A percentile compares a stretch with the other conserved stretches of the same genome.
These are phyloP conservation scores for Stomatorhinus walkeri DNA, from an alignment of 2,797 vertebrate species.

Conservation along the genomic window DNA sequence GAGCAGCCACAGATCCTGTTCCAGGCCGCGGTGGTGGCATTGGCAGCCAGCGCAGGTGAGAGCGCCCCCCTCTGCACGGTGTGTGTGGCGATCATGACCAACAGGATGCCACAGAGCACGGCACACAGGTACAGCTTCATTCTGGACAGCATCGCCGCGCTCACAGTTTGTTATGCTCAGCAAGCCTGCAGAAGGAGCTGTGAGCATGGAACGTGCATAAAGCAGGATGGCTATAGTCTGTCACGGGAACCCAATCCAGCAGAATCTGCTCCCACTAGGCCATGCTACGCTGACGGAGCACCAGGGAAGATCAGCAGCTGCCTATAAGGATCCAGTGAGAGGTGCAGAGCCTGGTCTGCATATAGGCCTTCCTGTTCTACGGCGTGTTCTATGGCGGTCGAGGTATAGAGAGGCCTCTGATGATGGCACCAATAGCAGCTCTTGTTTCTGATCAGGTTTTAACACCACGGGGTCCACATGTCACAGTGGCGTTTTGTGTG, in stretches of 20 bases:
- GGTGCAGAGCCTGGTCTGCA: neutral
- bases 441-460: neutral
- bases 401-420: neutral
- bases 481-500: neutral
- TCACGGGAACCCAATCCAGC: neutral
- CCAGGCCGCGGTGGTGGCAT: neutral
- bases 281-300: neutral
- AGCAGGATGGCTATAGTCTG: neutral
- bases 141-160: constrained; percentile 34
- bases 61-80: constrained; percentile 44
- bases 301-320: neutral
- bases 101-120: constrained; percentile 44
- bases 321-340: neutral
- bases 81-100: constrained; percentile 58
- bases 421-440: neutral
- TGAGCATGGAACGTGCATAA: neutral
- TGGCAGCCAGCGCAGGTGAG: constrained; percentile 11
- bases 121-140: constrained; percentile 42
- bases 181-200: neutral
- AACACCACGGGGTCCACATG: neutral
- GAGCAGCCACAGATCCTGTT: constrained; percentile 46
- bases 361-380: neutral
- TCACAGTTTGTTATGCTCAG: neutral
- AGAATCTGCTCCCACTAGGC: neutral
- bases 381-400: neutral